phyloP scores from a whole-genome alignment of 2,797 vertebrate genomes.

The Coranthus polyacanthus region DNA sequence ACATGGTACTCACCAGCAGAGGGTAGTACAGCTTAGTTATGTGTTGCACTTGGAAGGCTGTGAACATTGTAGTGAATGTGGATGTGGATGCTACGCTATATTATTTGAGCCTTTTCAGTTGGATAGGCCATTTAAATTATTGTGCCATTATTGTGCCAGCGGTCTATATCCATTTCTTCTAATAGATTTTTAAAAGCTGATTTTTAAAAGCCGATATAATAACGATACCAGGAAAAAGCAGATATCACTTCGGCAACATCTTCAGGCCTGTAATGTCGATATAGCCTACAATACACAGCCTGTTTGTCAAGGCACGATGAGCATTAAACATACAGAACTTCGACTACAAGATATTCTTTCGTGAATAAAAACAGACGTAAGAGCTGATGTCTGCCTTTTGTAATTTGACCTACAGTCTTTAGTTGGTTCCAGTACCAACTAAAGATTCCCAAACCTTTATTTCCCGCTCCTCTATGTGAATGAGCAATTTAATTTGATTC shows the following conservation, averaged over 20 bases:
- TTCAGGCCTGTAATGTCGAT: no score
- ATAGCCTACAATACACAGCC: no score
- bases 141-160: no score
- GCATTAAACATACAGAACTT: no score
- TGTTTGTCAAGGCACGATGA: no score
- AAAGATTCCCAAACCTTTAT: background rate
- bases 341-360: conserved; percentile 14
- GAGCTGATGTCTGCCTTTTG: background rate
- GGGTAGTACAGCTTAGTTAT: conserved; percentile 62
- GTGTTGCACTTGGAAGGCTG: background rate
- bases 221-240: no score
- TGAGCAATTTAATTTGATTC: background rate
- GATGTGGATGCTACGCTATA: background rate
- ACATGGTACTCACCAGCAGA: conserved; percentile 58
- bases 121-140: background rate
- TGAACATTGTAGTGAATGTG: background rate
- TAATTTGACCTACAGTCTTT: conserved; percentile 2
- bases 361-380: conserved; percentile 24
- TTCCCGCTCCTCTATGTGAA: background rate
- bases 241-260: no score
- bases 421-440: conserved; percentile 10
- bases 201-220: no score
- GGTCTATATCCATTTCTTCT: no score
- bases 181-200: no score
- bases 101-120: no score